Conservation (phyloP, 2,113 vertebrate species). For the Tringa solitaria region DNA sequence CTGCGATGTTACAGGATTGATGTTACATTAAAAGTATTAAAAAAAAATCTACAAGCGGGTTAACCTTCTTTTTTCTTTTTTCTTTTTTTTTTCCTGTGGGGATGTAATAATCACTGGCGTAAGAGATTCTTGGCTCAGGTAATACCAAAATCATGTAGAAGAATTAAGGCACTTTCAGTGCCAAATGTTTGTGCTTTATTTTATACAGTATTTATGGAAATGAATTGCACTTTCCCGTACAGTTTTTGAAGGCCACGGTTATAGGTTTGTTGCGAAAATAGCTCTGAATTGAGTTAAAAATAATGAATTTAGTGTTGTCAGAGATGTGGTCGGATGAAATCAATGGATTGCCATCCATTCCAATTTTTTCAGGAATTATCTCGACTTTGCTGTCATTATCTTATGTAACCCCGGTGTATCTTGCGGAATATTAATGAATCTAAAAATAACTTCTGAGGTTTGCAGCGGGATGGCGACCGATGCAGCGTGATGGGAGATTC, state of each 20-base stretch:
- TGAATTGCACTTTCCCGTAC: neutral
- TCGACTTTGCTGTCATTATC: neutral
- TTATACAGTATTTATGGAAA: slow-evolving; percentile 3
- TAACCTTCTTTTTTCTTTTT: neutral
- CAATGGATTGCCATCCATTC: neutral
- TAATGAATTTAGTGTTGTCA: neutral
- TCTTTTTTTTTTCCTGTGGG: neutral
- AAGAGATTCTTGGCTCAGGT: neutral
- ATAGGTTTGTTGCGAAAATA: slow-evolving; percentile 30
- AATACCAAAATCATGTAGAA: neutral
- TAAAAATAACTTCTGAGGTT: neutral
- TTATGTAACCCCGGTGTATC: neutral
- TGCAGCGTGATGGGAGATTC: neutral
- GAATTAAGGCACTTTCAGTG: neutral
- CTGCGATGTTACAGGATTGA: slow-evolving; percentile 27
- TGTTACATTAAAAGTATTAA: slow-evolving; percentile 56
- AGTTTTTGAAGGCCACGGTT: neutral
- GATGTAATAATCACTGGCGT: neutral
- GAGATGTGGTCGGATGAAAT: neutral
- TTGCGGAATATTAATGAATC: neutral
- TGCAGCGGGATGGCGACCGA: neutral
- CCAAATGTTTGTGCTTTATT: neutral
- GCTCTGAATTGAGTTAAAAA: slow-evolving; percentile 31
- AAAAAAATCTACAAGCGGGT: slow-evolving; percentile 1
- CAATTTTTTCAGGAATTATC: neutral